Base-by-base conservation (phyloP, 2,113 vertebrate genomes). In the Phylloscopus trochiloides region DNA sequence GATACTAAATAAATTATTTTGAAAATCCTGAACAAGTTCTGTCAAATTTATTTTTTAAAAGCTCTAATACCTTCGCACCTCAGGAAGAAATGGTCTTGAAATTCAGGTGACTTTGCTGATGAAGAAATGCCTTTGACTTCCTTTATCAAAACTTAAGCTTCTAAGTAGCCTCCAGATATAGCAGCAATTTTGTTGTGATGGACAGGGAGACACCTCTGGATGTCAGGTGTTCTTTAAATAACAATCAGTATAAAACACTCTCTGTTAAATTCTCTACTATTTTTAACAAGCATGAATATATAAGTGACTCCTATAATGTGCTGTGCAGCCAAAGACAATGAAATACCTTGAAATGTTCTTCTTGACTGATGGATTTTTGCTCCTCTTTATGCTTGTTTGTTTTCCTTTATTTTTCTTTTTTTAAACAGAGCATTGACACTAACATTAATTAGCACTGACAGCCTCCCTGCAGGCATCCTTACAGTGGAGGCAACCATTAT, bases 381-480 rank as follows among this genome's bases (percentile, higher is more conserved):
- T 14, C 31, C 7, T 7, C 65, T 66, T 86, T 86, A 31, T 86
- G 50, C 48, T 84, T 88, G 45, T 92, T 90, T 4, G 0, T 84
- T 80, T 94, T 71, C 70, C 61, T 66, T 80, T 54, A 17, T 79
- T 95, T 95, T 88, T 54, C 40, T 72, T 74, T 34, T 75, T 89
- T 89, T 66, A 21, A 86, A 21, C 59, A 55, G 85, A 67, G 51
- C 84, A 58, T 29, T 70, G 92, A 85, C 77, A 68, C 18, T 90
- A 52, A 88, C 71, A 28, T 24, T 90, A 92, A 95, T 93, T 83
- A 94, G 65, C 80, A 80, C n/a, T 86, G 91, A 96, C 96, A 86
- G 3, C n/a, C 32, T 52, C 90, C 88, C 86, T 93, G 71, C 91
- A 94, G 92, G 95, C 88, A 61, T 86, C 83, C 87, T 85, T 50